Conservation (phyloP, 2,888 invertebrate genomes). For the Gastracanthus pulcherrimus region DNA sequence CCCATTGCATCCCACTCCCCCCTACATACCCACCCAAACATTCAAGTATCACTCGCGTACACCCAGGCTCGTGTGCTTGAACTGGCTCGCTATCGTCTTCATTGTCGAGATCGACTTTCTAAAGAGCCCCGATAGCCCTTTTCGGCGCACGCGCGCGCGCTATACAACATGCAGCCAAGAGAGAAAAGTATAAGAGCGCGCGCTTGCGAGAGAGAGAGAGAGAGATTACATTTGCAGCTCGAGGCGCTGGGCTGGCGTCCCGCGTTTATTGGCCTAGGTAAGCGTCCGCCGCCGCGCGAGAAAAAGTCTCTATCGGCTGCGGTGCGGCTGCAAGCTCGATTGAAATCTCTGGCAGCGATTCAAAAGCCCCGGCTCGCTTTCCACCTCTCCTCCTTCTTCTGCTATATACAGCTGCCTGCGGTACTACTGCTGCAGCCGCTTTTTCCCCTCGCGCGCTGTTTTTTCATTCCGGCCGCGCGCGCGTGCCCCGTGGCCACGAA, state of each 20-base stretch:
- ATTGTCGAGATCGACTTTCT: conserved; percentile 26
- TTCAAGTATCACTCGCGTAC: too few relatives aligned
- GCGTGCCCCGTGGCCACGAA: conserved; percentile 28
- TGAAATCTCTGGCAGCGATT: conserved; percentile 73
- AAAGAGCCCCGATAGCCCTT: conserved; percentile 41
- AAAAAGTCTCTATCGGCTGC: conserved; percentile 63
- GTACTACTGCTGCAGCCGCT: background rate
- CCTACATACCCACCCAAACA: too few relatives aligned
- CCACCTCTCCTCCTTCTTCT: conserved; percentile 4
- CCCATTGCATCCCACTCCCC: too few relatives aligned
- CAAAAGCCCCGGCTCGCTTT: conserved; percentile 62
- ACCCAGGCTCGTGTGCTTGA: too few relatives aligned
- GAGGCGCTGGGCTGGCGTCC: conserved; percentile 17
- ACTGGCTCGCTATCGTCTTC: too few relatives aligned
- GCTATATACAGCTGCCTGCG: background rate
- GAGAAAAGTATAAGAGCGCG: background rate
- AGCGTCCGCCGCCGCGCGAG: conserved; percentile 61
- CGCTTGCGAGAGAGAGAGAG: background rate
- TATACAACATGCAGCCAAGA: background rate
- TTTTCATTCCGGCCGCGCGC: background rate
- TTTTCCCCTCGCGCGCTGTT: background rate
- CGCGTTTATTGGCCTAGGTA: conserved; percentile 63
- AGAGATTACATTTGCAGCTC: conserved; percentile 48
- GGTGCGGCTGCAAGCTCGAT: conserved; percentile 65
- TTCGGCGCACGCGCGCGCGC: background rate